Evolutionary conservation across 2,888 invertebrate genomes (phyloP), one percentile per base, ranked within the genome.

Genomic region (Heliconius charithonia): DNA sequence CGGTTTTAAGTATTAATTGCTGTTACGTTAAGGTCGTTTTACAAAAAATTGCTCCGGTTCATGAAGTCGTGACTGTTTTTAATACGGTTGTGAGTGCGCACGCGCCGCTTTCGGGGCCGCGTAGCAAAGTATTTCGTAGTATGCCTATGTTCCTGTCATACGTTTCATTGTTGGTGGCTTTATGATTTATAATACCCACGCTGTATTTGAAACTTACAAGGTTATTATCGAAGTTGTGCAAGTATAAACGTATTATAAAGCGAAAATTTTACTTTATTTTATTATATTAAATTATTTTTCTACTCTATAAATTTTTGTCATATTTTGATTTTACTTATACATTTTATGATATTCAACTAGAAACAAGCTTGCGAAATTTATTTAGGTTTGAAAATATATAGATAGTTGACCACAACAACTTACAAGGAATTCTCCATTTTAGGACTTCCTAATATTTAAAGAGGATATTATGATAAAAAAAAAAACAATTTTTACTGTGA

Each of bases 61-160:
- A 85, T 77, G 75, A 85, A 88, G 86, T 94, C 94, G 95, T 95
- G 94, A 94, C 93, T 86, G 87, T 86, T 83, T 87, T 80, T 84
- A 88, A 82, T 80, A 80, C 80, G 77, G 84, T 89, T 88, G 90
- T 90, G 87, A 84, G 86, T 87, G 92, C 89, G 93, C 94, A 93
- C 93, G 92, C 93, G 94, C 90, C 89, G 88, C 82, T 29, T 86
- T 89, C 88, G 89, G 89, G 91, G 90, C 88, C 86, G 86, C 85
- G 84, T 83, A 85, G 89, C 86, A 87, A 90, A 90, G 89, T 91
- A 90, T 91, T 89, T 90, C 85, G 87, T 87, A 88, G 89, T 90
- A 87, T 89, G 89, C 88, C 88, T 87, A 86, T 87, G 86, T 85
- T 86, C 85, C 88, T 91, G 91, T 91, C 92, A 90, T 92, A 85